Percentiles rank a stretch among this genome's conserved stretches.
Conservation (phyloP, 2,113 vertebrate species). For the Rhinolophus sinicus region DNA sequence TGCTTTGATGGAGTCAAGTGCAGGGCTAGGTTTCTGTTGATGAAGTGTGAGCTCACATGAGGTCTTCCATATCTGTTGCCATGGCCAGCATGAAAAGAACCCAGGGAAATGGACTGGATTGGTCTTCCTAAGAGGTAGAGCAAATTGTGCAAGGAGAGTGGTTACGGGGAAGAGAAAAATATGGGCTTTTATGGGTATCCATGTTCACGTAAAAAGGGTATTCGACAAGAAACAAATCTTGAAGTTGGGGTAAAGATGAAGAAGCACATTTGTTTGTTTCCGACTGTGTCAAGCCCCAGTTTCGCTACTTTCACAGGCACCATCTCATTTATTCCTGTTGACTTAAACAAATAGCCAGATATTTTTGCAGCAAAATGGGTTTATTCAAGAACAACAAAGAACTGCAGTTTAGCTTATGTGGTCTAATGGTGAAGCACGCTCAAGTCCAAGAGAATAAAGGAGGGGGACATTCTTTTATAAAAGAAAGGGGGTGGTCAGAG, state of each 20-base stretch:
- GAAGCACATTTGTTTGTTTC: neutral
- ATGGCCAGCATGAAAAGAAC: neutral
- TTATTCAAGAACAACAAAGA: neutral
- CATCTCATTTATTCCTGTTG: neutral
- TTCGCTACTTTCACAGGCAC: neutral
- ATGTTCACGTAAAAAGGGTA: neutral
- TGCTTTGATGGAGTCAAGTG: neutral
- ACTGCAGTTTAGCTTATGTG: neutral
- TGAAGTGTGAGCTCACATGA: neutral
- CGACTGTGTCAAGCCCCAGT: neutral
- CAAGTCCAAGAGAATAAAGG: neutral
- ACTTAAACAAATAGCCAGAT: neutral
- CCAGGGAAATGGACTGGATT: neutral
- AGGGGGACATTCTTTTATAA: neutral
- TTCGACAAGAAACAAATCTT: neutral
- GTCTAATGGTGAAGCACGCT: neutral
- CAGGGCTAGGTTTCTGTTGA: neutral
- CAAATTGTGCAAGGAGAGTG: neutral
- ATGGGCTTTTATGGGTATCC: neutral
- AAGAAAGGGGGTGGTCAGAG: neutral
- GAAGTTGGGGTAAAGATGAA: neutral
- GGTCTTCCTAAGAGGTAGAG: neutral
- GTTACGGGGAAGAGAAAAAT: neutral
- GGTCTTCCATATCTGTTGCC: neutral
- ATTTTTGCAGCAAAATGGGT: neutral